phyloP scores from a whole-genome alignment of 2,888 invertebrate genomes.

The Drosophila tripunctata region DNA sequence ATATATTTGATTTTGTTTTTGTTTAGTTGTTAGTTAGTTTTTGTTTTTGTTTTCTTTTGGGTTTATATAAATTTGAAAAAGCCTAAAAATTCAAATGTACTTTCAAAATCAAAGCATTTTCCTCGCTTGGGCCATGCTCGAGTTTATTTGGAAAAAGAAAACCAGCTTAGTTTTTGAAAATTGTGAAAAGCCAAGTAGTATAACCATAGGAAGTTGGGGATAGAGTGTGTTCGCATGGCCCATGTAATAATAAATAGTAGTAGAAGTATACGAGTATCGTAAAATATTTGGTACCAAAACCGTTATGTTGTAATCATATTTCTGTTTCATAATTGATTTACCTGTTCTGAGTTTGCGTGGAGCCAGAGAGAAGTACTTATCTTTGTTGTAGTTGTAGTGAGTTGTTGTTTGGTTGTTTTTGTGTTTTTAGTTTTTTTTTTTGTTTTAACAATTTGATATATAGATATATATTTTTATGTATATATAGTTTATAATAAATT shows the following conservation, averaged over 20 bases:
- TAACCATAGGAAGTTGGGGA: background rate
- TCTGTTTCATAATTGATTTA: conserved; percentile 36
- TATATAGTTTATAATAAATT: conserved; percentile 65
- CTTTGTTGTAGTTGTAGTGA: conserved; percentile 27
- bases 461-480: conserved; percentile 49
- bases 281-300: conserved; percentile 60
- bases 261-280: conserved; percentile 25
- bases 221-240: conserved; percentile 25
- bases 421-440: conserved; percentile 30
- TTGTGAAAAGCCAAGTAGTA: conserved; percentile 21
- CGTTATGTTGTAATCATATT: too few relatives aligned
- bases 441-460: conserved; percentile 75
- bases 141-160: conserved; percentile 14
- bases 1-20: conserved; percentile 51
- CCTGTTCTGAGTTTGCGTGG: conserved; percentile 58
- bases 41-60: conserved; percentile 28
- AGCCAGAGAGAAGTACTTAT: conserved; percentile 56
- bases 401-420: conserved; percentile 27
- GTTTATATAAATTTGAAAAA: conserved; percentile 74
- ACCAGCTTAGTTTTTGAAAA: conserved; percentile 35
- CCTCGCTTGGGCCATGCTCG: conserved; percentile 46
- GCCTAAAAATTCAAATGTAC: conserved; percentile 69
- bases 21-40: conserved; percentile 32
- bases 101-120: conserved; percentile 61
- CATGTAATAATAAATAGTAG: conserved; percentile 11